Percentiles rank a stretch among this genome's conserved stretches.
phyloP scores from a whole-genome alignment of 2,113 vertebrate species.

The Xenopus borealis region DNA sequence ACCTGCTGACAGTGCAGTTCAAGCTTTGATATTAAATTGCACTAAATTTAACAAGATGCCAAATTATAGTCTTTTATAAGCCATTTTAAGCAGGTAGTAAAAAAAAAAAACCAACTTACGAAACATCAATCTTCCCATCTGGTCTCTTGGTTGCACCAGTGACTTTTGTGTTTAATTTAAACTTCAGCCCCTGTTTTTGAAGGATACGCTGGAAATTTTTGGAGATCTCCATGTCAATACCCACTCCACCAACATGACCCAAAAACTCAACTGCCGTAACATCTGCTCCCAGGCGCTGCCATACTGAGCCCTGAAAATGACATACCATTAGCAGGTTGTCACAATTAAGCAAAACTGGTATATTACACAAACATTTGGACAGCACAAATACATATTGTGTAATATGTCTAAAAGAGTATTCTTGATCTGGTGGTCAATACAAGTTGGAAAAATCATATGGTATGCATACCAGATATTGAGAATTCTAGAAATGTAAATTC shows the following conservation, averaged over 20 bases:
- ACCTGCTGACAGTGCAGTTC: no score
- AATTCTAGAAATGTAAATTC: no score
- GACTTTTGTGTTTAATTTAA: constrained; percentile 95
- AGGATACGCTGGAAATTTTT: constrained; percentile 97
- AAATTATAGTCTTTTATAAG: no score
- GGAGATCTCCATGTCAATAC: constrained; percentile 98
- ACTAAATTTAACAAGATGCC: no score
- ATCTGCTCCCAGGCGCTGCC: constrained; percentile 91
- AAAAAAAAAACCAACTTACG: constrained; percentile 82
- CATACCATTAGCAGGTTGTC: not conserved
- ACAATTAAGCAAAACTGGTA: not conserved
- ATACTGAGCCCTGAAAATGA: constrained; percentile 86
- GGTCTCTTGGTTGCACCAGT: constrained; percentile 84
- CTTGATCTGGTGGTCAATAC: no score
- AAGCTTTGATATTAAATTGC: no score
- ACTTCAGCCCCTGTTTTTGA: constrained; percentile 95
- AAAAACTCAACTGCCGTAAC: constrained; percentile 96
- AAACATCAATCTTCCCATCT: constrained; percentile 92
- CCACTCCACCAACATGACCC: constrained; percentile 90
- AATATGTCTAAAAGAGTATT: no score
- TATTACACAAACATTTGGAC: no score
- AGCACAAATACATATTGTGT: no score
- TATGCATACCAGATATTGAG: no score
- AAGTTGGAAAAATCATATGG: no score
- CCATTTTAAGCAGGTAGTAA: no score